Evolutionary conservation across 2,888 invertebrate genomes (phyloP).

Genomic region (Hypena proboscidalis): DNA sequence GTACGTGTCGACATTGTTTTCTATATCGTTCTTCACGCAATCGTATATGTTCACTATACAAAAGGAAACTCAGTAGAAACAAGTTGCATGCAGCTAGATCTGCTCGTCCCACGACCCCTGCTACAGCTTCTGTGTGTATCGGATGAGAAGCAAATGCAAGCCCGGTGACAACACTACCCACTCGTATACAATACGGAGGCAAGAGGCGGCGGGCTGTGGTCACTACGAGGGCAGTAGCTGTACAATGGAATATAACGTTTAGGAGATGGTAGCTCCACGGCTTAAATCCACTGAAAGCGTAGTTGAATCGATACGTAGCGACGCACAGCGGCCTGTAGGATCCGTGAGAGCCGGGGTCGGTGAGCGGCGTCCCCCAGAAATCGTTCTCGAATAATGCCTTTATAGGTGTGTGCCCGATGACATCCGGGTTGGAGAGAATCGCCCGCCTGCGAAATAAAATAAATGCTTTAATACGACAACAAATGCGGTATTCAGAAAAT

Average conservation of each 20-base stretch:
- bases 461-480: conserved; percentile 43
- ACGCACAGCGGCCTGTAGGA: conserved; percentile 97
- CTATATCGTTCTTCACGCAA: conserved; percentile 83
- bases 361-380: conserved; percentile 98
- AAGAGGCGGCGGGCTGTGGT: conserved; percentile 90
- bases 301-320: conserved; percentile 94
- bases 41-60: conserved; percentile 92
- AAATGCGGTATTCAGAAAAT: conserved; percentile 8
- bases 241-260: conserved; percentile 94
- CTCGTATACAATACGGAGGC: conserved; percentile 86
- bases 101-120: conserved; percentile 97
- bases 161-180: conserved; percentile 91
- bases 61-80: conserved; percentile 94
- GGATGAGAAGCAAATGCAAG: conserved; percentile 97
- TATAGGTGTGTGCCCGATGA: conserved; percentile 93
- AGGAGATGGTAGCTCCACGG: conserved; percentile 94
- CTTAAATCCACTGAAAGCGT: conserved; percentile 90
- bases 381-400: conserved; percentile 94
- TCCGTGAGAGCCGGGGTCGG: conserved; percentile 97
- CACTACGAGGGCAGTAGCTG: conserved; percentile 93
- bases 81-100: conserved; percentile 97
- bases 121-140: conserved; percentile 98
- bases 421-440: conserved; percentile 97
- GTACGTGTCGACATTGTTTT: conserved; percentile 67
- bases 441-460: conserved; percentile 91